A percentile compares a stretch with the other conserved stretches of the same genome.
Conservation (phyloP, 2,797 vertebrate species). For the Chelidonichthys spinosus region DNA sequence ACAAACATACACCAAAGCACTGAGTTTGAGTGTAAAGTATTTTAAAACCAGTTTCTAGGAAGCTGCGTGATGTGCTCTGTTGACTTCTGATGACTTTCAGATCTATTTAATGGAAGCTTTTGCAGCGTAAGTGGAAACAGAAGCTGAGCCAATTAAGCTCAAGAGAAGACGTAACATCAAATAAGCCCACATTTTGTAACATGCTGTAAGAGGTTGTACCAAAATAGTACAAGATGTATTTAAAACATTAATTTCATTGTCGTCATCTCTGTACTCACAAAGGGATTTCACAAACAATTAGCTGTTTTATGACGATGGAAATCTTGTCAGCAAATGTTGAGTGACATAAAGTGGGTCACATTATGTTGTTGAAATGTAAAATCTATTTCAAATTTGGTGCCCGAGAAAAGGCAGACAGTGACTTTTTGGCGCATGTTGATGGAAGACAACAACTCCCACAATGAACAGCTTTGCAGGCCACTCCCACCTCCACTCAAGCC, state of each 20-base stretch:
- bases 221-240: conserved; percentile 15
- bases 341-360: neutral
- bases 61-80: neutral
- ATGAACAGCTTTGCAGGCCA: too few species aligned
- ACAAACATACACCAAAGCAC: neutral
- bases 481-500: too few species aligned
- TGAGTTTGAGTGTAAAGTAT: too few species aligned
- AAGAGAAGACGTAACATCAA: conserved; percentile 21
- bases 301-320: neutral
- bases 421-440: too few species aligned
- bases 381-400: too few species aligned
- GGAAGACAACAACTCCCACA: too few species aligned
- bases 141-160: conserved; percentile 41
- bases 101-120: conserved; percentile 5
- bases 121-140: conserved; percentile 15
- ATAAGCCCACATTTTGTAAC: conserved; percentile 25
- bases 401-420: too few species aligned
- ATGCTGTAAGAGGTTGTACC: conserved; percentile 10
- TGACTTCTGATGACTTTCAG: conserved; percentile 14
- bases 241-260: neutral
- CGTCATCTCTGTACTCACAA: neutral
- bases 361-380: too few species aligned
- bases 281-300: neutral
- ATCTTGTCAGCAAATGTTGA: neutral
- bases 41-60: neutral